Evolutionary conservation across 2,797 vertebrate genomes (phyloP).

Genomic region (Hoplostethus mediterraneus): DNA sequence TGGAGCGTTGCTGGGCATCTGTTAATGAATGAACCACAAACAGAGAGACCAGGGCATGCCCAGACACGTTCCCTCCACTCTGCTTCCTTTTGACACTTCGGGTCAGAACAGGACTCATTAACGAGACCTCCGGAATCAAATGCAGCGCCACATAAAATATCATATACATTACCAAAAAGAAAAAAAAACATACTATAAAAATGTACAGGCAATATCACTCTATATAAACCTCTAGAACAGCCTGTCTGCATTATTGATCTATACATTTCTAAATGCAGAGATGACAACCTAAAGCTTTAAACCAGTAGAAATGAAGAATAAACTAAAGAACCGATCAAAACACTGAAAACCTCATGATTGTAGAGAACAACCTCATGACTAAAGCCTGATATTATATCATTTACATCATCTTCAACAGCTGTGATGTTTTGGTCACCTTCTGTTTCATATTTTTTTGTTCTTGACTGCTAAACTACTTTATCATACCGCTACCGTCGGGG

Average conservation of each 20-base stretch:
- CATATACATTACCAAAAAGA: neutral
- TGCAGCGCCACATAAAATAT: neutral
- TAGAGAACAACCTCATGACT: neutral
- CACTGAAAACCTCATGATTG: neutral
- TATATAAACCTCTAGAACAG: neutral
- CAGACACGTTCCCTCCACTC: constrained; percentile 53
- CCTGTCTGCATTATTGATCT: neutral
- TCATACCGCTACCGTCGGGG: constrained; percentile 8
- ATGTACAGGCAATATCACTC: neutral
- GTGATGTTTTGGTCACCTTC: constrained; percentile 29
- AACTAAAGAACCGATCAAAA: neutral
- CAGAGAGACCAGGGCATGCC: constrained; percentile 52
- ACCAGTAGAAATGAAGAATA: neutral
- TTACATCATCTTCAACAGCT: constrained; percentile 33
- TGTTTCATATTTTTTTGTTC: constrained; percentile 13
- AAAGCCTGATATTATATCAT: neutral
- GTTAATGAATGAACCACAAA: constrained; percentile 73
- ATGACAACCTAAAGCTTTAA: neutral
- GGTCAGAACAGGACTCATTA: constrained; percentile 51
- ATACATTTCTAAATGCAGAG: neutral
- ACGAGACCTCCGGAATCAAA: constrained; percentile 31
- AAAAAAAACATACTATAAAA: neutral
- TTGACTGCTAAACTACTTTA: constrained; percentile 47
- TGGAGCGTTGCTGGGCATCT: constrained; percentile 41
- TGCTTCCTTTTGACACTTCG: constrained; percentile 18